Base-by-base conservation (phyloP, 2,797 vertebrate genomes). In the Hoplostethus atlanticus region DNA sequence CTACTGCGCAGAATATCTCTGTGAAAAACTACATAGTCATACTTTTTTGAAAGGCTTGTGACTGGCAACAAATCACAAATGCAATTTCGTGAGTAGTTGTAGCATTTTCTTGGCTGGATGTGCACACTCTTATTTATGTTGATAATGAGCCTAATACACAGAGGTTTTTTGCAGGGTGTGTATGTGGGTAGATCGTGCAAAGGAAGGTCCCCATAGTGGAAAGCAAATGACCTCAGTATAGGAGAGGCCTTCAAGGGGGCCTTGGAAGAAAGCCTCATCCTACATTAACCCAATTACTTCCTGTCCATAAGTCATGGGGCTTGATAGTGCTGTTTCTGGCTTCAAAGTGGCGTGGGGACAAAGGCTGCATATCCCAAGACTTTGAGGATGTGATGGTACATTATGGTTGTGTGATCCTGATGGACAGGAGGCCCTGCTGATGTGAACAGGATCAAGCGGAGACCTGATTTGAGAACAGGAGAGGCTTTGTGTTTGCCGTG, bases 401-500 rank as follows among this genome's bases (percentile, higher is more conserved):
- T 50, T 60, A 76, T 57, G 64, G 71, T 40, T 34, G n/a, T 64
- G 54, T 63, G 75, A 64, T 70, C 50, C 46, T 38, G 65, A 66
- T 40, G 55, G 84, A 77, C 66, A 51, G 55, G 88, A 85, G 81
- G 81, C 84, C 81, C 80, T 76, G 70, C 74, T 85, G 69, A 79
- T 80, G 64, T 80, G 77, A 80, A 74, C 58, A 59, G 76, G 69
- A 88, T 82, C 74, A 82, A 40, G 77, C 57, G 15, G 66, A 38
- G 81, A 56, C 34, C 75, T 84, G 76, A 64, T 79, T 72, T 61
- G 66, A 60, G 70, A 77, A 88, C 87, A 87, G 90, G 76, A 77
- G 68, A 71, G 73, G 76, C 79, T 83, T 90, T 91, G 91, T 89
- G 77, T 77, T 52, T 1, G 12, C 65, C 25, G 15, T 61, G 71